A percentile compares a stretch with the other conserved stretches of the same genome.
Evolutionary conservation across 2,797 vertebrate species (phyloP).

Genomic region (Syngnathus rostellatus): DNA sequence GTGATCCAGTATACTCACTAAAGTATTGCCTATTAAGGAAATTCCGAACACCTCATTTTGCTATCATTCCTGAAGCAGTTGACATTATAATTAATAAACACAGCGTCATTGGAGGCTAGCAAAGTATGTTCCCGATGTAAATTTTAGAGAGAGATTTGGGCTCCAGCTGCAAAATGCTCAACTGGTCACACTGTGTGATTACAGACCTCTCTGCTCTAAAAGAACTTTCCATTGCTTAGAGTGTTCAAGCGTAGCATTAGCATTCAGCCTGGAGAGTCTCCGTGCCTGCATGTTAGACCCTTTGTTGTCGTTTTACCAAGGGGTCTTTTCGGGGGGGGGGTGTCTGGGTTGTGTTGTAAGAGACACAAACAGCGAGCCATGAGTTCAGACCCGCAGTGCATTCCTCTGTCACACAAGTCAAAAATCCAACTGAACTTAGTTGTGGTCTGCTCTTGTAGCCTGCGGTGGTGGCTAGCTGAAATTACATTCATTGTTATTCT

Average conservation of each 20-base stretch:
- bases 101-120: constrained; percentile 15
- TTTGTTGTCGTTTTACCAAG: constrained; percentile 54
- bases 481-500: neutral
- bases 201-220: constrained; percentile 32
- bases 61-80: neutral
- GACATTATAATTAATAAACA: constrained; percentile 8
- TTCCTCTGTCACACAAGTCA: constrained; percentile 33
- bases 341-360: constrained; percentile 28
- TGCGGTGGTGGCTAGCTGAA: neutral
- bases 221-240: constrained; percentile 37
- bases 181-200: constrained; percentile 28
- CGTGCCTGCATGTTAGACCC: constrained; percentile 29
- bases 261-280: constrained; percentile 53
- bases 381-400: constrained; percentile 40
- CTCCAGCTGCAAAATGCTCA: constrained; percentile 19
- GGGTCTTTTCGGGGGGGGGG: constrained; percentile 24
- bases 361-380: constrained; percentile 38
- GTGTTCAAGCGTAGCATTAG: constrained; percentile 46
- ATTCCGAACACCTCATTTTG: neutral
- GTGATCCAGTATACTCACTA: neutral
- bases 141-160: constrained; percentile 22
- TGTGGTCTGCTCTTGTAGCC: constrained; percentile 41
- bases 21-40: neutral
- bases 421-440: constrained; percentile 41
- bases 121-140: constrained; percentile 27